Base-by-base conservation (phyloP, 1,140 invertebrate genomes). In the Aphelenchoides besseyi region DNA sequence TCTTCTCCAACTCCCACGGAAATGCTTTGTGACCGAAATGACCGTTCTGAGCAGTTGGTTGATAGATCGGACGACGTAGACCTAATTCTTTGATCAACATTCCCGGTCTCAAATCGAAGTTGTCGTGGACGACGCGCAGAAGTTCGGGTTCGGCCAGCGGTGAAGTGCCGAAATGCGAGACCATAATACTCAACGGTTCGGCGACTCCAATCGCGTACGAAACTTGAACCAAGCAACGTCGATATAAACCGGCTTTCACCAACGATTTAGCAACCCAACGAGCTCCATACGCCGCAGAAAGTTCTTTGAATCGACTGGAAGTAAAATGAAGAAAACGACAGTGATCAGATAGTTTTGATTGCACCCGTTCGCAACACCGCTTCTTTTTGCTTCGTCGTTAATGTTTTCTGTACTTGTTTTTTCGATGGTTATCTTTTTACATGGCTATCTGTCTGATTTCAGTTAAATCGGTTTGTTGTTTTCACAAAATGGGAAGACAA, bases 51-150 rank as follows among this genome's bases (percentile, higher is more conserved):
- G 94, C 95, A 55, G 96, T 99, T 81, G 91, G 91, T 87, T 97
- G 92, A 87, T 98, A 99, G 79, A 99, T 97, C 33, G 96, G 95
- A 79, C 91, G 90, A 80, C 92, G 89, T 68, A 98, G 89, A 83
- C 96, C 92, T 74, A 99, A 87, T 79, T 97, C 95, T 85, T 94
- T 96, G 57, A 98, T 95, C 85, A 99, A 98, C 85, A 90, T 92
- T 73, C 97, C 96, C 8, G 97, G 97, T 84, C 95, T 88, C n/a
- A 99, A 87, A 85, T 99, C 96, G 86, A 99, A 99, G 87, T 99
- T 98, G 82, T 91, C 92, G 74, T 92, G 91, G 18, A 99, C 92
- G 84, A 98, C 93, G 16, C 90, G 87, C 52, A 98, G 87, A 9
- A 99, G 88, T 87, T 99, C 90, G 74, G 90, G 89, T 84, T 97